phyloP scores from a whole-genome alignment of 2,888 invertebrate genomes.

The Notocelia uddmanniana region DNA sequence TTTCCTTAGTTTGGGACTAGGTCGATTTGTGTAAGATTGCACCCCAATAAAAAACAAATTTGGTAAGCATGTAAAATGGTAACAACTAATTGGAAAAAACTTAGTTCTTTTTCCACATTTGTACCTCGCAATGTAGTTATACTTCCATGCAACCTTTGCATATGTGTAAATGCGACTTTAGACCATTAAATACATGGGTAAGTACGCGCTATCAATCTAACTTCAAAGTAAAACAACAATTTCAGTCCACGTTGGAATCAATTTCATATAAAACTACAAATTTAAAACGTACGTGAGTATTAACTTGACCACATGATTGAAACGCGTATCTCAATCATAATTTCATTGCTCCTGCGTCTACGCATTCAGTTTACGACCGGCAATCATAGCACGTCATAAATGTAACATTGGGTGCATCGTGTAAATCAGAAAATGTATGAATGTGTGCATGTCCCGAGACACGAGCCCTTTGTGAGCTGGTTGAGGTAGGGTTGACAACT shows the following conservation, averaged over 20 bases:
- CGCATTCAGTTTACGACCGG: conserved; percentile 27
- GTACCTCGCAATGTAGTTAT: too few relatives aligned
- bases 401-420: conserved; percentile 33
- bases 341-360: conserved; percentile 30
- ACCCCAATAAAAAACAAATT: too few relatives aligned
- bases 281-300: conserved; percentile 4
- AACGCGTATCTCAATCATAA: conserved; percentile 34
- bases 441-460: conserved; percentile 25
- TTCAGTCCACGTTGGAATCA: neutral
- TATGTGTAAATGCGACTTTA: too few relatives aligned
- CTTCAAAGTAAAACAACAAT: neutral
- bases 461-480: conserved; percentile 26
- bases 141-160: too few relatives aligned
- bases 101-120: too few relatives aligned
- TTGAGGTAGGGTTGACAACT: conserved; percentile 27
- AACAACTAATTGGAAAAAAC: too few relatives aligned
- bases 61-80: too few relatives aligned
- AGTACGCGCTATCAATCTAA: neutral
- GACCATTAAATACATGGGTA: neutral
- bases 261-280: conserved; percentile 1
- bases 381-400: conserved; percentile 41
- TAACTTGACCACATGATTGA: conserved; percentile 31
- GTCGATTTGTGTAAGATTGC: too few relatives aligned
- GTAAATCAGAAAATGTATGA: conserved; percentile 29
- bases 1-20: too few relatives aligned